Evolutionary conservation across 2,888 invertebrate species (phyloP).

Genomic region (Drymonia ruficornis): DNA sequence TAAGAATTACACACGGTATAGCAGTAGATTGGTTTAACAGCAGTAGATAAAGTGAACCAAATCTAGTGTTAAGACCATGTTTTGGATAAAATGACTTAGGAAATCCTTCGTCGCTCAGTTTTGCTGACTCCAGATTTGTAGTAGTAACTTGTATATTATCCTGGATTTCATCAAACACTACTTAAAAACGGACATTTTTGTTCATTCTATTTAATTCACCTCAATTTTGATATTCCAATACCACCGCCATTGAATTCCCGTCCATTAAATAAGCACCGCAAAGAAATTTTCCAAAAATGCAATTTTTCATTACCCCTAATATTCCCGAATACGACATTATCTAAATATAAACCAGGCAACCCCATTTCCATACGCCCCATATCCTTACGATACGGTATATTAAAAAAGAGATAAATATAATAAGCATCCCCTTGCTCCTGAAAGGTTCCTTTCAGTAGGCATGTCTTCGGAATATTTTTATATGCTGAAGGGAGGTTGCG

Average conservation of each 20-base stretch:
- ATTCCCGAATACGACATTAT: constrained; percentile 18
- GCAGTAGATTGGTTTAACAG: too few relatives aligned
- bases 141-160: too few relatives aligned
- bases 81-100: too few relatives aligned
- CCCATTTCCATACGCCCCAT: constrained; percentile 22
- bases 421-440: constrained; percentile 21
- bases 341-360: constrained; percentile 8
- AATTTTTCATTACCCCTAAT: constrained; percentile 15
- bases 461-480: constrained; percentile 31
- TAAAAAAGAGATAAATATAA: constrained; percentile 38
- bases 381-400: constrained; percentile 30
- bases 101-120: too few relatives aligned
- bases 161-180: too few relatives aligned
- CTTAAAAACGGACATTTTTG: not conserved
- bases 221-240: not conserved
- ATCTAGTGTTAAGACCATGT: too few relatives aligned
- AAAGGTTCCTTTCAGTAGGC: constrained; percentile 29
- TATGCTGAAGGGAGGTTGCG: not conserved
- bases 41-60: too few relatives aligned
- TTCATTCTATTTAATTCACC: too few relatives aligned
- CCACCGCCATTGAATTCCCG: not conserved
- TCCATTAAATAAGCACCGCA: constrained; percentile 1
- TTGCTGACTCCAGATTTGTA: too few relatives aligned
- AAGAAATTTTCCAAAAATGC: constrained; percentile 2
- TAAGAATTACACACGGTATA: too few relatives aligned